Conservation (phyloP, 2,113 vertebrate species). For the Meleagris gallopavo region DNA sequence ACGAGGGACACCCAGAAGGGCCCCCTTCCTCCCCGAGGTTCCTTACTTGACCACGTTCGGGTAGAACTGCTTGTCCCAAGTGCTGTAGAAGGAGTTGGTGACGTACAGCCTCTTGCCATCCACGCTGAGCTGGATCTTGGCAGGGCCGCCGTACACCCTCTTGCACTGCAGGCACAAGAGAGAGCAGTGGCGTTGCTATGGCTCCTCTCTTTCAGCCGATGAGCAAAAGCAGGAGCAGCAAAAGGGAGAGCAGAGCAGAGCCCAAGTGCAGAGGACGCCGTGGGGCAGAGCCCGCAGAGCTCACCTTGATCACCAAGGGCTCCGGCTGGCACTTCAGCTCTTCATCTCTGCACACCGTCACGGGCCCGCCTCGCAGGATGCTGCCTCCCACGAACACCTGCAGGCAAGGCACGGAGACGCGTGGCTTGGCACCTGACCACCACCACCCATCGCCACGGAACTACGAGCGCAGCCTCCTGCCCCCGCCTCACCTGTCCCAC, state of each 20-base stretch:
- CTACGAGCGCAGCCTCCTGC: not conserved
- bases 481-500: slow-evolving; percentile 81
- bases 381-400: slow-evolving; percentile 93
- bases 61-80: slow-evolving; percentile 96
- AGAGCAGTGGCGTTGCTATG: not conserved
- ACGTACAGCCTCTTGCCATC: slow-evolving; percentile 90
- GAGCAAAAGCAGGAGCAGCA: not conserved
- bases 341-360: slow-evolving; percentile 86
- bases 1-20: rapidly evolving
- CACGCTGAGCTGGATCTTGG: slow-evolving; percentile 92
- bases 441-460: rapidly evolving
- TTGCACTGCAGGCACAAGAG: slow-evolving; percentile 80
- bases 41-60: slow-evolving; percentile 86
- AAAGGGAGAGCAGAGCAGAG: not conserved
- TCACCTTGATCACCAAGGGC: slow-evolving; percentile 88
- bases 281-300: rapidly evolving
- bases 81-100: slow-evolving; percentile 91
- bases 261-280: rapidly evolving
- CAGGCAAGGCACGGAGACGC: rapidly evolving
- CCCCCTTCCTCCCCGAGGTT: rapidly evolving
- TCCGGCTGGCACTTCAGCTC: slow-evolving; percentile 85
- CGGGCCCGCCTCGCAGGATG: slow-evolving; percentile 81
- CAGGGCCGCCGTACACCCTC: slow-evolving; percentile 82
- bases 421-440: rapidly evolving
- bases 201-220: not conserved